Base-by-base conservation (phyloP, 2,113 vertebrate species). In the Corythornis cristatus region DNA sequence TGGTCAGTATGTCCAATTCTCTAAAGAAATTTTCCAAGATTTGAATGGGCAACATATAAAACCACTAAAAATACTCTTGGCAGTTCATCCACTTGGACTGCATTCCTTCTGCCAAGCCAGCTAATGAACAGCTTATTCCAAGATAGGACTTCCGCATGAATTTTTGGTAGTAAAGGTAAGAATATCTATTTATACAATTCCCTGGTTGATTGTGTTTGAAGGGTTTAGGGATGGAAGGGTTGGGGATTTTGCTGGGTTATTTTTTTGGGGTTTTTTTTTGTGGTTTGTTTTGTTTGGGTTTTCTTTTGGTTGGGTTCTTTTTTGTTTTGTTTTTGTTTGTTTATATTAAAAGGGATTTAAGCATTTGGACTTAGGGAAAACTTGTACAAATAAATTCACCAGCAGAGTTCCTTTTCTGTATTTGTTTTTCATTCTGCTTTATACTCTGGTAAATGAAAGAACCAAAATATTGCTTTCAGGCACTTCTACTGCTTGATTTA, bases 71-170 rank as follows among this genome's bases (percentile, higher is more conserved):
- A 96, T 96, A 95, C 94, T 92, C 87, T 56, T 96, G 96, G 95
- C 96, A 93, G 87, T 75, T 89, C 75, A 48, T 93, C 80, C 86
- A 70, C 85, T 93, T 92, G 96, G 95, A 91, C 73, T 92, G 54
- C 45, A 71, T 74, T 92, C 78, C 78, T 88, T 87, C 89, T 94
- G 94, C 95, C 91, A 96, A 96, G 96, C 96, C 95, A 96, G 83
- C 93, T 96, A 95, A 96, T 95, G 96, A 96, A 93, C 37, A 93
- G 91, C 71, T 92, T 94, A 96, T 95, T 96, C 96, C 96, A 96
- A 96, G 94, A 95, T 96, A 96, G 95, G 87, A 95, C 96, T 96
- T 96, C 96, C 93, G 94, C 75, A 88, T 28, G 64, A 92, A 91
- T 95, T 94, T 96, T 96, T 96, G 56, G 75, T 60, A 92, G 71